Conservation (phyloP, 2,113 vertebrate species). For the Varanus komodoensis region DNA sequence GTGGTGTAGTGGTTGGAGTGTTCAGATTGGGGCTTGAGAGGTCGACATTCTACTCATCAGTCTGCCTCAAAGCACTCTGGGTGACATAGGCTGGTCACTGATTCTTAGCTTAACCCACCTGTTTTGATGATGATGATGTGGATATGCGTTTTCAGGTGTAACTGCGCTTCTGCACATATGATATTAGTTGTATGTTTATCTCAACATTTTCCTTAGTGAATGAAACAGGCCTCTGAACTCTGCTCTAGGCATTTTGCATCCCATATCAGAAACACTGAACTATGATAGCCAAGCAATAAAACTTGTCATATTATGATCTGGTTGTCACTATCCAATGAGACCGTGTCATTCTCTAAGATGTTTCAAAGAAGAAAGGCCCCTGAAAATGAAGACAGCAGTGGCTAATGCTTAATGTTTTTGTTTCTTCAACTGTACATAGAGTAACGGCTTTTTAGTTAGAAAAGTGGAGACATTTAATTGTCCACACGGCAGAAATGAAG, state of each 20-base stretch:
- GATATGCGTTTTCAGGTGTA: neutral
- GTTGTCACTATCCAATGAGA: neutral
- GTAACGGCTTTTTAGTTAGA: neutral
- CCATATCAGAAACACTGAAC: too few species aligned
- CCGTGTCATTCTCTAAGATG: neutral
- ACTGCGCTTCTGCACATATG: neutral
- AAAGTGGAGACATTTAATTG: constrained; percentile 29
- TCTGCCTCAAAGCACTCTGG: too few species aligned
- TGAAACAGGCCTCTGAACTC: neutral
- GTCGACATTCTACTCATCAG: too few species aligned
- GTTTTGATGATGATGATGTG: too few species aligned
- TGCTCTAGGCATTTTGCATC: too few species aligned
- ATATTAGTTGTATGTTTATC: neutral
- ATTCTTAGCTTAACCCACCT: too few species aligned
- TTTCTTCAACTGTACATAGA: neutral
- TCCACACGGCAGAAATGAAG: neutral
- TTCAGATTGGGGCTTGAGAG: too few species aligned
- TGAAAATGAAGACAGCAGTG: neutral
- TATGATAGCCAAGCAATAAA: neutral
- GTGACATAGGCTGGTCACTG: too few species aligned
- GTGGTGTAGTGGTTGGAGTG: too few species aligned
- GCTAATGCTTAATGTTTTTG: neutral
- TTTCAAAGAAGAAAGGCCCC: neutral
- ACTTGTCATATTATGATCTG: neutral
- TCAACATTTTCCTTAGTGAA: neutral